These are phyloP conservation scores for Leucophenga maculata DNA, from an alignment of 2,888 invertebrate species.

Conservation along the genomic window DNA sequence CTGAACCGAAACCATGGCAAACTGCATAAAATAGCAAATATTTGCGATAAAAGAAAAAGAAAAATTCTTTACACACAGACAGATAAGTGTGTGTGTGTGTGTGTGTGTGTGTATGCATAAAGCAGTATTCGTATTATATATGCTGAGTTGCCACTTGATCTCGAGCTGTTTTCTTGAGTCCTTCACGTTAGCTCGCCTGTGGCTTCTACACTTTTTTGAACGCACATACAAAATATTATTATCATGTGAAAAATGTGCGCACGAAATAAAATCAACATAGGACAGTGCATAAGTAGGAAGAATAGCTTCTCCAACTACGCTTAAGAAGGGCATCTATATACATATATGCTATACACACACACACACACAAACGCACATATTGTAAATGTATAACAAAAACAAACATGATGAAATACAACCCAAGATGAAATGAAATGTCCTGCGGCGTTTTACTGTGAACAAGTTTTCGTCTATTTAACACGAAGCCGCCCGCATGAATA, in stretches of 20 bases:
- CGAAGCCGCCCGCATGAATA: conserved; percentile 22
- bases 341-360: no score
- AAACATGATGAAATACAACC: background rate
- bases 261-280: conserved; percentile 61
- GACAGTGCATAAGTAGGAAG: no score
- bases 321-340: background rate
- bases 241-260: conserved; percentile 61
- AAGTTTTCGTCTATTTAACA: conserved; percentile 33
- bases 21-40: conserved; percentile 14
- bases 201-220: conserved; percentile 15
- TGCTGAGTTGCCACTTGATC: conserved; percentile 29
- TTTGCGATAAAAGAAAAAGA: conserved; percentile 8
- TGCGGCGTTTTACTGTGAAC: conserved; percentile 33
- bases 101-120: no score
- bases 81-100: no score
- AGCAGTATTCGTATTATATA: conserved; percentile 8
- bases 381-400: background rate
- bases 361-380: background rate
- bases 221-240: conserved; percentile 38
- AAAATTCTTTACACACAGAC: background rate
- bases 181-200: conserved; percentile 43
- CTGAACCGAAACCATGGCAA: background rate
- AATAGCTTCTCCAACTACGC: background rate
- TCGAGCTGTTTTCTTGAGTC: conserved; percentile 8
- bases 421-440: conserved; percentile 37